Conservation (phyloP, 2,888 invertebrate genomes). For the Ellobium chinense region DNA sequence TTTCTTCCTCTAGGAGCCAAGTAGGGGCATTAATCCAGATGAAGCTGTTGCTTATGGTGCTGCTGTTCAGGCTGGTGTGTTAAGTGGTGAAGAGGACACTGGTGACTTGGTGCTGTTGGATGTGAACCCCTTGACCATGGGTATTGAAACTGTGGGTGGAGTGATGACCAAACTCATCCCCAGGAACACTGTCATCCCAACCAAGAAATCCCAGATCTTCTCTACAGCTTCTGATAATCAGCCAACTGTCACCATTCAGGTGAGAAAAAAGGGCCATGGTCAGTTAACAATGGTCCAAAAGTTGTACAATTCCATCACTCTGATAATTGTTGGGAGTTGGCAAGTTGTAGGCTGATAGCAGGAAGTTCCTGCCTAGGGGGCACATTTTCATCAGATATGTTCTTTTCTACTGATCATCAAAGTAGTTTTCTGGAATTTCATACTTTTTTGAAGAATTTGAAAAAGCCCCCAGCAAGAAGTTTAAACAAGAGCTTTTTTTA, state of each 20-base stretch:
- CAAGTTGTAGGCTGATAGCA: no score
- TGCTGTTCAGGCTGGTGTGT: constrained; percentile 98
- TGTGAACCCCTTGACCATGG: constrained; percentile 98
- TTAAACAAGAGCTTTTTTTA: no score
- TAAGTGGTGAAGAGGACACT: constrained; percentile 97
- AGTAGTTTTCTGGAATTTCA: no score
- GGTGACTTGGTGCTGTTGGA: constrained; percentile 96
- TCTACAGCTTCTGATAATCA: constrained; percentile 99
- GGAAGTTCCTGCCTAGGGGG: no score
- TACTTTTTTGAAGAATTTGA: no score
- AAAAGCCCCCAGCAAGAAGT: no score
- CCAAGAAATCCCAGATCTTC: constrained; percentile 99
- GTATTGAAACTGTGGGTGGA: constrained; percentile 99
- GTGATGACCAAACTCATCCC: constrained; percentile 99
- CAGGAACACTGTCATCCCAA: constrained; percentile 98
- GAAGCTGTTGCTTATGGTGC: constrained; percentile 99
- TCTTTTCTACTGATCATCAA: no score
- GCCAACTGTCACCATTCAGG: constrained; percentile 97
- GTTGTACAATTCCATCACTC: no score
- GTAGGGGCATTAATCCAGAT: constrained; percentile 98
- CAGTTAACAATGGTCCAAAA: no score
- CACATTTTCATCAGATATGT: no score
- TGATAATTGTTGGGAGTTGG: no score
- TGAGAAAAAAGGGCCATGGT: no score
- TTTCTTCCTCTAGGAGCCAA: constrained; percentile 87